Base-by-base conservation (phyloP, 2,113 vertebrate species). In the Helogale parvula region DNA sequence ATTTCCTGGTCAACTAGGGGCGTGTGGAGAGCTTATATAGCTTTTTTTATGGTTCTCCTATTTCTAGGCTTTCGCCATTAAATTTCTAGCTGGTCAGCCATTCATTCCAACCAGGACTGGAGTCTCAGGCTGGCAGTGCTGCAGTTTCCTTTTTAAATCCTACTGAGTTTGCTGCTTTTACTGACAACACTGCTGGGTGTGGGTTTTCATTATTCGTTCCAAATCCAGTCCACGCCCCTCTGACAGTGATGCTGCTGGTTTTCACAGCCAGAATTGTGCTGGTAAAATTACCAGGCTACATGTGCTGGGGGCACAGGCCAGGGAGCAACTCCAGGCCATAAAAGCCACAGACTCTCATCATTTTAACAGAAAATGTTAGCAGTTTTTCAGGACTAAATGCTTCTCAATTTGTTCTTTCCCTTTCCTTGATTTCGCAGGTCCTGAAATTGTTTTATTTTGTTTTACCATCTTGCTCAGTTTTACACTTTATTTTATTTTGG, bases 31-130 rank as follows among this genome's bases (percentile, higher is more conserved):
- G 23, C 12, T 82, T n/a, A 15, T 3, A 13, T 7, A 35, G n/a
- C 14, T 21, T 38, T 93, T 93, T 65, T 45, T 52, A 17, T 27
- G 35, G 29, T 27, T 76, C 72, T 88, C 29, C 92, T 31, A n/a
- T 79, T 96, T 93, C 91, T 57, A 82, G 17, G 45, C 47, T 92
- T 90, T 91, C 86, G 1, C 21, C 66, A 65, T 77, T 89, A 66
- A 27, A 16, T 38, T 92, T 85, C 86, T 81, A 38, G 21, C 38
- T 71, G 15, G 41, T 76, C 19, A 88, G n/a, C 25, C 14, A 25
- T 45, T 79, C 35, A 14, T 10, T 12, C 4, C 79, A 76, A 16
- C 50, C 47, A 66, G n/a, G 77, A 79, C 81, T 52, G n/a, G 23
- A 85, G 12, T 65, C 74, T 31, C 54, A 52, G 35, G 1, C 88